These are phyloP conservation scores for Stenoptilia bipunctidactyla DNA, from an alignment of 2,888 invertebrate species.

Conservation along the genomic window DNA sequence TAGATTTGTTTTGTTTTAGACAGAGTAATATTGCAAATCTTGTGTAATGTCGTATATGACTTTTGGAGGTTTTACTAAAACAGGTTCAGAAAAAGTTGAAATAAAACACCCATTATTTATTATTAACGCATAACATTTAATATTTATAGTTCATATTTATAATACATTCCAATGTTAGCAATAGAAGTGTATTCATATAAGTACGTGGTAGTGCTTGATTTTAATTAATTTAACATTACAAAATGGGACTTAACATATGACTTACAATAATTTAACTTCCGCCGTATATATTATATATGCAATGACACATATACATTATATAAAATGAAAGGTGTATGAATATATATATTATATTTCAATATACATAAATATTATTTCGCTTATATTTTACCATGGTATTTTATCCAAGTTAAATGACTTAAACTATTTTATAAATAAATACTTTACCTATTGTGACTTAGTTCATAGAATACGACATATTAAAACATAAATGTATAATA, in stretches of 20 bases:
- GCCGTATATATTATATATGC: no score
- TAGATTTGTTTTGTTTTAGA: no score
- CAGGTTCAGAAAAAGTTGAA: no score
- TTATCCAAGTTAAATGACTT: background rate
- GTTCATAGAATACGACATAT: constrained; percentile 20
- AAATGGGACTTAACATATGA: constrained; percentile 54
- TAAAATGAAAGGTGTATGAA: no score
- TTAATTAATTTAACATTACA: constrained; percentile 64
- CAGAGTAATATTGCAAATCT: no score
- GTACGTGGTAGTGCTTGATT: constrained; percentile 65
- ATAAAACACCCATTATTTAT: constrained; percentile 54
- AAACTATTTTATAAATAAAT: constrained; percentile 23
- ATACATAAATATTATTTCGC: constrained; percentile 23
- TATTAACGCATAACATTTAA: constrained; percentile 81
- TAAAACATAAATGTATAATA: constrained; percentile 30
- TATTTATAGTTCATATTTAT: constrained; percentile 73
- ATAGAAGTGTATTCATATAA: constrained; percentile 68
- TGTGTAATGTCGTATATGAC: no score
- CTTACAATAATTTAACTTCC: constrained; percentile 25
- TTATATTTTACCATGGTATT: background rate
- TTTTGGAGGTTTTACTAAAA: no score
- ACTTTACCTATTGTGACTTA: constrained; percentile 63
- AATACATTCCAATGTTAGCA: constrained; percentile 71
- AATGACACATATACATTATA: no score
- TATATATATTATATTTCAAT: no score